Evolutionary conservation across 2,888 invertebrate genomes (phyloP), one percentile per base, ranked within the genome.

Genomic region (Coenonympha glycerion): DNA sequence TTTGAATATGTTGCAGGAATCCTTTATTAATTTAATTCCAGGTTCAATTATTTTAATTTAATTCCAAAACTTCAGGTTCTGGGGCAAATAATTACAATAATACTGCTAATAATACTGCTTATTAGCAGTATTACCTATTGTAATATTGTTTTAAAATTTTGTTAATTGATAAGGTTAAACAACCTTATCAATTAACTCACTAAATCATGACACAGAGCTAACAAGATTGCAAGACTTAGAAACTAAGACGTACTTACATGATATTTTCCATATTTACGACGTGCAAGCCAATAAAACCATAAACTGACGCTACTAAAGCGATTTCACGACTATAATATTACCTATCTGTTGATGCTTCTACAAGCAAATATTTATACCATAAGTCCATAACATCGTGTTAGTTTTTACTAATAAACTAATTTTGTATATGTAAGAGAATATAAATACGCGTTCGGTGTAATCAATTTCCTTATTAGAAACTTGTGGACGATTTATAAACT

Each of bases 391-490:
- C 44, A 18, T 11, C 24, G 24, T 34, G n/a, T 34, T 34, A 21
- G 34, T 24, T 34, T 16, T 11, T 45, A 22, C 4, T 30, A 34
- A n/a, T n/a, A n/a, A 45, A 34, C 19, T 34, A 45, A 45, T 18
- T 45, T 24, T 24, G 22, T 22, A 24, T 22, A 24, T n/a, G 24
- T 8, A 16, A 8, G 24, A 3, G 15, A 22, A n/a, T n/a, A n/a
- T n/a, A n/a, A 24, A 45, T 22, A 22, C 11, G 28, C 22, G n/a
- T n/a, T n/a, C n/a, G n/a, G 13, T 24, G 21, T 6, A n/a, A 9
- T 22, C 11, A 31, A 24, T 45, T 45, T 45, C 45, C 34, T 45
- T 45, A 45, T 44, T 44, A 42, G 11, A n/a, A 8, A 40, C 16
- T 18, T 11, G 31, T 44, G 16, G 36, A 19, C 21, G 19, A 34